phyloP scores from a whole-genome alignment of 1,140 invertebrate species.

The Papilio xuthus region DNA sequence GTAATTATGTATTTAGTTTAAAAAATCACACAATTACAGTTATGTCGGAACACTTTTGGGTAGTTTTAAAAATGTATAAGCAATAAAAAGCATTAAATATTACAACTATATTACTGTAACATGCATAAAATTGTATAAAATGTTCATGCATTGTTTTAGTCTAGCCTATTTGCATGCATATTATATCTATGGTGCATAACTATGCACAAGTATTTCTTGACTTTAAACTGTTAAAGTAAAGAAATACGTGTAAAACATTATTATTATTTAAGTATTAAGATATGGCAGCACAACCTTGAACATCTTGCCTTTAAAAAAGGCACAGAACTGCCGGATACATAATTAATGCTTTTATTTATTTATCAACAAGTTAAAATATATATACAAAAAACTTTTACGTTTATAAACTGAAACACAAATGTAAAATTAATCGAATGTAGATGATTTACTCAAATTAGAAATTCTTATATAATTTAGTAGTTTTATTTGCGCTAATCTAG shows the following conservation, averaged over 20 bases:
- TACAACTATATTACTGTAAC: slow-evolving; percentile 1
- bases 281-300: slow-evolving; percentile 7
- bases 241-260: no score
- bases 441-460: background rate
- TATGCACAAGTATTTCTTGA: background rate
- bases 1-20: background rate
- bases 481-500: background rate
- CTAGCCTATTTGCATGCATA: slow-evolving; percentile 2
- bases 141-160: background rate
- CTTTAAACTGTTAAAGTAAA: no score
- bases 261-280: background rate
- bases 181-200: slow-evolving; percentile 14
- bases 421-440: background rate
- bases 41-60: slow-evolving; percentile 13
- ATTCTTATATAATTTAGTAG: background rate
- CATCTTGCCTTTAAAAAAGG: background rate
- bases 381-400: background rate
- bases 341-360: background rate
- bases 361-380: background rate
- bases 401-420: no score
- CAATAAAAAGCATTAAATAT: slow-evolving; percentile 13
- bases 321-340: background rate
- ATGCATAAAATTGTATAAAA: slow-evolving; percentile 24
- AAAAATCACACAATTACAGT: slow-evolving; percentile 16
- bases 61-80: slow-evolving; percentile 26